Base-by-base conservation (phyloP, 2,888 invertebrate genomes). In the Anorthoa munda region DNA sequence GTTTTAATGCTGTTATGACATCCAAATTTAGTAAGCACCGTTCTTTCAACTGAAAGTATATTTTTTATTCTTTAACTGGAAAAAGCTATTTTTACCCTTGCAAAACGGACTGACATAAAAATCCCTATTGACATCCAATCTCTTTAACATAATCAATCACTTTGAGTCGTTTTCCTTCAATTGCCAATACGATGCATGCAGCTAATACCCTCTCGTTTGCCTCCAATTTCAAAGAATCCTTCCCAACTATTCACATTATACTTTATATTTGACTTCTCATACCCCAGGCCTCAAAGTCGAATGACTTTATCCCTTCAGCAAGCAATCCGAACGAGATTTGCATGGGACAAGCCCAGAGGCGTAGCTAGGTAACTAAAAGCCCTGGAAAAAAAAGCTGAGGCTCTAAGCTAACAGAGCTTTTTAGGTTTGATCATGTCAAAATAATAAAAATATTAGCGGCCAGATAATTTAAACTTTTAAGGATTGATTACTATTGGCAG, bases 251-350 rank as follows among this genome's bases (percentile, higher is more conserved):
- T 71, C 80, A 63, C 53, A 68, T 61, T 55, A 75, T 63, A 72
- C 81, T 66, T 77, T 66, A 72, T 73, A 75, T 81, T 72, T 81
- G 66, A 72, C 82, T 69, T 81, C 45, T n/a, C 31, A 60, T 77
- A 58, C 48, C 60, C 53, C 23, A 82, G 58, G 53, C 63, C 63
- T 61, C 73, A 72, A 72, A 66, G 46, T 65, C 59, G 66, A 85
- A 85, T 74, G 75, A 61, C 75, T 84, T 85, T 79, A 86, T 85
- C 75, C 66, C 69, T 67, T 79, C 48, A 72, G 69, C 64, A 82
- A 85, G 79, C 87, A 84, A 76, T 66, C 46, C 51, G 67, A 70
- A 82, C n/a, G 71, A 65, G 79, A 86, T 85, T 85, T 86, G 70
- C 72, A 79, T 77, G 75, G 72, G 75, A 60, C 63, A 61, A 70